Percentiles rank a stretch among this genome's conserved stretches.
Evolutionary conservation across 1,140 invertebrate species (phyloP).

Genomic region (Ephestia elutella): DNA sequence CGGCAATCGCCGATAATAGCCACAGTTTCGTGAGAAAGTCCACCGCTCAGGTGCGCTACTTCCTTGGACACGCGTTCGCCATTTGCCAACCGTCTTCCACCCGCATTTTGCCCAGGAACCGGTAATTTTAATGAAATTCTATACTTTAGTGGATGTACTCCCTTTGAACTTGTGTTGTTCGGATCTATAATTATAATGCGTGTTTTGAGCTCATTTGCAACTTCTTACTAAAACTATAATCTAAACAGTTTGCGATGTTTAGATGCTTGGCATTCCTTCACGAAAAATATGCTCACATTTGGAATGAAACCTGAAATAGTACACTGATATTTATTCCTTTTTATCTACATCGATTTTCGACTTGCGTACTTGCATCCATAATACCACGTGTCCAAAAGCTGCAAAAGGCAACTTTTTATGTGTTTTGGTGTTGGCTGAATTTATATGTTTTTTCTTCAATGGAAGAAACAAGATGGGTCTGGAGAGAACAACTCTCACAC

Average conservation of each 20-base stretch:
- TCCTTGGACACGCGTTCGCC: conserved; percentile 54
- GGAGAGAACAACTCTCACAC: not conserved
- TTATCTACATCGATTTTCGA: too few relatives aligned
- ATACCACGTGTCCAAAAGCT: too few relatives aligned
- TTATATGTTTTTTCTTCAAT: not conserved
- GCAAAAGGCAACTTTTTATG: too few relatives aligned
- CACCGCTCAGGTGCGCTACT: conserved; percentile 45
- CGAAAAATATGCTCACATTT: too few relatives aligned
- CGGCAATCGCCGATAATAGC: conserved; percentile 31
- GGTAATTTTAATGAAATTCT: conserved; percentile 62
- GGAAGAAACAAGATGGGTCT: not conserved
- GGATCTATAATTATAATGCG: not conserved
- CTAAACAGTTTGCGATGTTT: too few relatives aligned
- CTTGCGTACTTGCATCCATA: too few relatives aligned
- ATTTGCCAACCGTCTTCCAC: conserved; percentile 52
- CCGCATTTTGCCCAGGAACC: conserved; percentile 55
- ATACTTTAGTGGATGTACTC: conserved; percentile 31
- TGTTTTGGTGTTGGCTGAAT: too few relatives aligned
- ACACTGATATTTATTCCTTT: too few relatives aligned
- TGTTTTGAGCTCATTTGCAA: too few relatives aligned
- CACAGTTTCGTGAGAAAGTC: conserved; percentile 51
- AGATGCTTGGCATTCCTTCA: too few relatives aligned
- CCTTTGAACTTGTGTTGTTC: not conserved
- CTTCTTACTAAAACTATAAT: too few relatives aligned
- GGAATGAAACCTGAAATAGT: too few relatives aligned